Evolutionary conservation across 2,797 vertebrate species (phyloP), one percentile per base, ranked within the genome.

Genomic region (Myiothlypis coronata): DNA sequence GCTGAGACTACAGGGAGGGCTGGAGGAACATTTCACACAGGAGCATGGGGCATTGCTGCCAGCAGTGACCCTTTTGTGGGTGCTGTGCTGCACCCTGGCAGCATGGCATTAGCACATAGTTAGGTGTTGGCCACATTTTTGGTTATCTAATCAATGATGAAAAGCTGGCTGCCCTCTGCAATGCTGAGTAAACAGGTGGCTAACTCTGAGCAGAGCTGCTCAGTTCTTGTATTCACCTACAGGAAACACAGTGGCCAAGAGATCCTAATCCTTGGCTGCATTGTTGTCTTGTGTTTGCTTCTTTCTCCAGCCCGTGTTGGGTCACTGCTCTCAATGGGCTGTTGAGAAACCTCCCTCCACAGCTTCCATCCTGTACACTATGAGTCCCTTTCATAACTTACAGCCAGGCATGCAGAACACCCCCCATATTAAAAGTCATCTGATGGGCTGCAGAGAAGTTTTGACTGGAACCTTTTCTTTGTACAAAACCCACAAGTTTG

Each of bases 241-340:
- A 59, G 76, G 81, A 92, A 93, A 65, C 0, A 1, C 2, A 39
- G 2, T 5, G 61, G 50, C 69, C 41, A 60, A 82, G 57, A 89
- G 83, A 83, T 95, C 47, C 30, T 84, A 81, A 64, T 90, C 63
- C 91, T 87, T 1, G 1, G 6, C n/a, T 64, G 50, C 32, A 55
- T 87, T 96, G 88, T 85, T 94, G 75, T 65, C 8, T 2, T n/a
- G 74, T 91, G 56, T 93, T 95, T 92, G 83, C 74, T 28, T 88
- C 60, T 67, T 76, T 83, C 63, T 77, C 69, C 50, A 76, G 47
- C 53, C 82, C 1, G 8, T 37, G 27, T 26, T 91, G 85, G 77
- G 67, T 95, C 89, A 95, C 78, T 90, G 88, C 50, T 93, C n/a
- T 74, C 76, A 81, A 83, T 57, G 69, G 69, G 43, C 46, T 63